Conservation (phyloP, 2,113 vertebrate genomes). For the Puffinus mauretanicus region DNA sequence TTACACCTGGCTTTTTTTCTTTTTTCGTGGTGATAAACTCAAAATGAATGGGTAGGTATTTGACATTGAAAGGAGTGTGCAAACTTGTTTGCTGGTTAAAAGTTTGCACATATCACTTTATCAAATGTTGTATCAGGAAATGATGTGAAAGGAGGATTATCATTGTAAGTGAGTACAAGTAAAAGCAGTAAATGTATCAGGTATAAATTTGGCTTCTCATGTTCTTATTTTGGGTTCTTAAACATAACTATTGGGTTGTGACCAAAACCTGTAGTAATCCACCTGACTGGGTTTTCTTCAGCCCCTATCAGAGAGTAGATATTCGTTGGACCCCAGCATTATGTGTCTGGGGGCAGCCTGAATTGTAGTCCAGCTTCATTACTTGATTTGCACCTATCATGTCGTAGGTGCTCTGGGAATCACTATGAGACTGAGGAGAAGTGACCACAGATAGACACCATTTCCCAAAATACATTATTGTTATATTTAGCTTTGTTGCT, state of each 20-base stretch:
- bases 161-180: not conserved
- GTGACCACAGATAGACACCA: not conserved
- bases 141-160: not conserved
- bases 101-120: not conserved
- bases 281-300: not conserved
- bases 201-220: not conserved
- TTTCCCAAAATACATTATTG: not conserved
- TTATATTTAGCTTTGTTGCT: not conserved
- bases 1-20: not conserved
- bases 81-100: not conserved
- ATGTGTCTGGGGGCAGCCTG: not conserved
- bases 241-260: not conserved
- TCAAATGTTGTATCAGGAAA: not conserved
- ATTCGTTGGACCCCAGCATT: not conserved
- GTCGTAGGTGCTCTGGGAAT: not conserved
- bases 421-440: not conserved
- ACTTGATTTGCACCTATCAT: not conserved
- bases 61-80: not conserved
- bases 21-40: not conserved
- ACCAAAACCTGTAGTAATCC: not conserved
- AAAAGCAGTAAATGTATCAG: not conserved
- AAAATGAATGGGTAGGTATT: not conserved
- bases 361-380: accelerated
- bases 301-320: not conserved
- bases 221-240: not conserved